Percentiles rank a stretch among this genome's conserved stretches.
Conservation (phyloP, 2,888 invertebrate species). For the Asteroscopus sphinx region DNA sequence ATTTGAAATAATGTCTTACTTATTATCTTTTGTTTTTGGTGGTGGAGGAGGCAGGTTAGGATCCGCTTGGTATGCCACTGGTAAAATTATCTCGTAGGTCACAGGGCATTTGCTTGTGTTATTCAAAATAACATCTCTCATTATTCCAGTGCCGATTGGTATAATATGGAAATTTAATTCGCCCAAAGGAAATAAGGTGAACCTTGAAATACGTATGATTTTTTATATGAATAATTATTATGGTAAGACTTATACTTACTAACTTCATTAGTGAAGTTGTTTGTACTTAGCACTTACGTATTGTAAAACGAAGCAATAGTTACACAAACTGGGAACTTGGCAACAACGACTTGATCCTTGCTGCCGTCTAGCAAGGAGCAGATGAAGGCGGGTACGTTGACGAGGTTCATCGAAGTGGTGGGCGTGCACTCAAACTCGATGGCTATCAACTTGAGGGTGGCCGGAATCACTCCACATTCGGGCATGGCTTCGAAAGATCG, state of each 20-base stretch:
- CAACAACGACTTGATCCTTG: conserved; percentile 83
- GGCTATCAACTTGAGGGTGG: conserved; percentile 67
- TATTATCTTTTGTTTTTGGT: conserved; percentile 71
- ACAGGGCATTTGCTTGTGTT: conserved; percentile 91
- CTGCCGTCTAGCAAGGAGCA: conserved; percentile 84
- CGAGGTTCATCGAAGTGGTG: conserved; percentile 79
- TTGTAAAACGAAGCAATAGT: conserved; percentile 86
- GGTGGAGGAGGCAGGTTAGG: conserved; percentile 50
- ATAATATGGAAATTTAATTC: conserved; percentile 91
- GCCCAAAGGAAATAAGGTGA: conserved; percentile 89
- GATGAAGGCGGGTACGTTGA: conserved; percentile 80
- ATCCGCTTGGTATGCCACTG: conserved; percentile 68
- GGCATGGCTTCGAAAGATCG: conserved; percentile 75
- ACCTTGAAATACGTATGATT: conserved; percentile 80
- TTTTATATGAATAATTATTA: not conserved
- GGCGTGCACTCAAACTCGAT: conserved; percentile 83
- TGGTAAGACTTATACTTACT: not conserved
- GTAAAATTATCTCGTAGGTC: conserved; percentile 82
- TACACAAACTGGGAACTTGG: conserved; percentile 83
- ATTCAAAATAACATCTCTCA: conserved; percentile 88
- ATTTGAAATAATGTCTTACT: conserved; percentile 60
- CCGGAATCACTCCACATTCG: conserved; percentile 77
- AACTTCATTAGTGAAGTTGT: not conserved
- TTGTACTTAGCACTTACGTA: conserved; percentile 71
- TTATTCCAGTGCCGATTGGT: conserved; percentile 85